A percentile compares a stretch with the other conserved stretches of the same genome.
Evolutionary conservation across 2,888 invertebrate genomes (phyloP).

Genomic region (Auanema freiburgensis): DNA sequence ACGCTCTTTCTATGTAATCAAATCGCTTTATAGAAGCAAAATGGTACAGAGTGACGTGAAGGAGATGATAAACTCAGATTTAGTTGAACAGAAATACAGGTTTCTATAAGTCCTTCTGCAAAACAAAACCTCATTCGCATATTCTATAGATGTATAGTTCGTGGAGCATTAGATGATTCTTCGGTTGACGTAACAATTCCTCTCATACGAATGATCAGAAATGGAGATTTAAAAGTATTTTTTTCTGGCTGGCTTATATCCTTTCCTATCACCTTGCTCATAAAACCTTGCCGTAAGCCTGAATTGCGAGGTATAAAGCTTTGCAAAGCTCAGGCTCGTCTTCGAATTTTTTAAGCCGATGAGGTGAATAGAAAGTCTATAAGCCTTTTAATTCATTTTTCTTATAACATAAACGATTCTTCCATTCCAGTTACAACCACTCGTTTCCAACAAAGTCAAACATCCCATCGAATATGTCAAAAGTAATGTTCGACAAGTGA

Average conservation of each 20-base stretch:
- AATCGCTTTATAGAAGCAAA: background rate
- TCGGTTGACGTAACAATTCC: slow-evolving; percentile 13
- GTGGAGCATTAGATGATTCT: background rate
- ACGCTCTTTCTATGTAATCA: background rate
- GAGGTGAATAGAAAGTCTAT: too few species aligned
- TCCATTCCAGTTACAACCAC: slow-evolving; percentile 7
- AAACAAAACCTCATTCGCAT: background rate
- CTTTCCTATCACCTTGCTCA: too few species aligned
- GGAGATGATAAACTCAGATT: slow-evolving; percentile 6
- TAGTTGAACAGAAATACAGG: slow-evolving; percentile 3
- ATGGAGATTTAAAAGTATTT: background rate
- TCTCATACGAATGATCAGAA: slow-evolving; percentile 6
- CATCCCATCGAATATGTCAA: slow-evolving; percentile 5
- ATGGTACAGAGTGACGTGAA: slow-evolving; percentile 11
- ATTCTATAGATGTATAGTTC: slow-evolving; percentile 14
- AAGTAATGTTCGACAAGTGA: background rate
- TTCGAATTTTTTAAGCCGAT: too few species aligned
- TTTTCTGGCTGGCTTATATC: too few species aligned
- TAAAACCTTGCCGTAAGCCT: too few species aligned
- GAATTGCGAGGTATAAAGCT: too few species aligned
- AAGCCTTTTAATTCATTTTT: too few species aligned
- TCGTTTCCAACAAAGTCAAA: slow-evolving; percentile 11
- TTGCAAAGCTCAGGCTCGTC: too few species aligned
- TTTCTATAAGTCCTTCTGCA: background rate
- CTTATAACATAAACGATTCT: too few species aligned